Base-by-base conservation (phyloP, 2,797 vertebrate genomes). In the Limosa lapponica region DNA sequence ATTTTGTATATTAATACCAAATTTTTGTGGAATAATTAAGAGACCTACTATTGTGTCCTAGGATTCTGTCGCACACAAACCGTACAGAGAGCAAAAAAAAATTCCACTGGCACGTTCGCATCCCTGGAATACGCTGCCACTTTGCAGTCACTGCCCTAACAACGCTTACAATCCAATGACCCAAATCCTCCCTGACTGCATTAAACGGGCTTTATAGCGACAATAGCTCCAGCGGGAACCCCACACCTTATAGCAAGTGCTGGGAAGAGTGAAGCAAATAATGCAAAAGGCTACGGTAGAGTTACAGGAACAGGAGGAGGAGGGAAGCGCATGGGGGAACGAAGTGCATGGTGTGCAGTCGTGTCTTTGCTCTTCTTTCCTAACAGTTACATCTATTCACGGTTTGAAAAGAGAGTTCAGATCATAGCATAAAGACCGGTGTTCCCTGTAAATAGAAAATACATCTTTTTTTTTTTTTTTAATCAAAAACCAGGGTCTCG, bases 181-280 rank as follows among this genome's bases (percentile, higher is more conserved):
- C 93, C 87, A 86, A 86, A 94, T 87, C 94, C 89, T 94, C 69
- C 19, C 64, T 61, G 34, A 77, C 52, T 86, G 75, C 87, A 90
- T 85, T 86, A 81, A 71, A 91, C 10, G 44, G 72, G 34, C 24
- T 91, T 93, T 93, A 69, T 71, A 72, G 62, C 80, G 90, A 82
- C 95, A 95, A 66, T 16, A 93, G 66, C 70, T 84, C 58, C 75
- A 64, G 49, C 3, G 1, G 43, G 27, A 75, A 92, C 13, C n/a
- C 58, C 46, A 71, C 79, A 87, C 36, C 28, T 69, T 27, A 58
- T 1, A 80, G 59, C 13, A 61, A 30, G 5, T 13, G 32, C 23
- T 54, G 13, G 28, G 39, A 74, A 54, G 75, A 69, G 1, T 48
- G 61, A 83, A 58, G 34, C 15, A 16, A 87, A 59, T n/a, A 64